Base-by-base conservation (phyloP, 2,888 invertebrate genomes). In the Stenurella melanura region DNA sequence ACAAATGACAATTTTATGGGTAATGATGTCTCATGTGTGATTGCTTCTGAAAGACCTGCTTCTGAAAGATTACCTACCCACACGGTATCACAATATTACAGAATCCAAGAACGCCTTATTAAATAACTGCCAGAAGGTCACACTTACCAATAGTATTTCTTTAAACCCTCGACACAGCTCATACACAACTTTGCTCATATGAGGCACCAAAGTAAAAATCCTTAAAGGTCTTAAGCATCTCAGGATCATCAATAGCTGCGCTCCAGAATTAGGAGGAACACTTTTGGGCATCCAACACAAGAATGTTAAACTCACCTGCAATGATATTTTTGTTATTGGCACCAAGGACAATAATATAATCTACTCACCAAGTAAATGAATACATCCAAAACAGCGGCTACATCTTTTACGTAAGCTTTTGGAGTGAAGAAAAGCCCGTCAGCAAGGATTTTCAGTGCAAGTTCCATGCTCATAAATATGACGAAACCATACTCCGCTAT, bases 361-460 rank as follows among this genome's bases (percentile, higher is more conserved):
- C 42, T 1, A 15, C 77, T 81, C 71, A 85, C 99, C 83, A 97
- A 93, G 88, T 98, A 99, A 85, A 99, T 99, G 87, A 99, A 99
- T 11, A 99, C 96, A 89, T 99, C 99, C 83, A 99, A 91, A 15
- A 98, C 94, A 0, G 99, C 98, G 19, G 98, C 98, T 19, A 98
- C 97, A 89, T 99, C 99, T 90, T 98, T 96, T 57, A 99, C 95
- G 83, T 99, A 96, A 0, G 99, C 99, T 90, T 99, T 99, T 0
- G 99, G 99, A 0, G 99, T 99, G 88, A 99, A 99, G 88, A 99
- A 97, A 54, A 99, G 91, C 0, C 99, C 99, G 89, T 99, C 98
- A 0, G 99, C 98, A 73, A 99, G 90, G 78, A 99, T 97, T 91
- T 99, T 99, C 70, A 99, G 90, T 0, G 96, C 94, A 87, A 99